Evolutionary conservation across 2,888 invertebrate genomes (phyloP), one percentile per base, ranked within the genome.

Genomic region (Leucophenga maculata): DNA sequence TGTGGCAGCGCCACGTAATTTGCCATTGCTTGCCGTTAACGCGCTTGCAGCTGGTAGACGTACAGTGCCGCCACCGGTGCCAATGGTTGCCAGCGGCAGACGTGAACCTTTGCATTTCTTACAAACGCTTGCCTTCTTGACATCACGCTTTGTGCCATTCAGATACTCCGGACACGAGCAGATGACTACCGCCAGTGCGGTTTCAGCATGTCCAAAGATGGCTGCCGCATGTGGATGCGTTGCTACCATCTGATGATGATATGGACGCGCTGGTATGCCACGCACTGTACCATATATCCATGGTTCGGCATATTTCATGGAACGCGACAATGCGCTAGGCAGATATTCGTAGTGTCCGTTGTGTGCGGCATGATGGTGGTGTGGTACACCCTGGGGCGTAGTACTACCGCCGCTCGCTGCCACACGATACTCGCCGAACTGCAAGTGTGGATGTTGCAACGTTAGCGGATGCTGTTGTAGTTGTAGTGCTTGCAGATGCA

Each of bases 41-140:
- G 75, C 72, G 73, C 64, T 80, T 76, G 39, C 80, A 77, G 60
- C 75, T 11, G 82, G 90, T 72, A 92, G 89, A 77, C 92, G 89
- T 2, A 93, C 92, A 1, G 84, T 84, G 66, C 94, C 94, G 78
- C 93, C 94, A 72, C 91, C 83, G 32, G 93, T 94, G 65, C 94
- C 94, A 73, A 92, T 90, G 78, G 91, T 90, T 72, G 93, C 91
- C 79, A 94, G 90, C 71, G 94, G 93, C 83, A 94, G 89, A 77
- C 94, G 91, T 84, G 94, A 93, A 81, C 94, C 94, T 85, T 94
- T 94, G 89, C 95, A 95, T 90, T 94, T 94, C 89, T 94, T 94
- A 90, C 95, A 95, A 81, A 93, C 92, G 86, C 92, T 91, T 83
- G 94, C 93, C 87, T 93, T 91, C 89, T 94, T 94, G 85, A 92